phyloP scores from a whole-genome alignment of 2,888 invertebrate genomes.

The Ectemnius continuus region DNA sequence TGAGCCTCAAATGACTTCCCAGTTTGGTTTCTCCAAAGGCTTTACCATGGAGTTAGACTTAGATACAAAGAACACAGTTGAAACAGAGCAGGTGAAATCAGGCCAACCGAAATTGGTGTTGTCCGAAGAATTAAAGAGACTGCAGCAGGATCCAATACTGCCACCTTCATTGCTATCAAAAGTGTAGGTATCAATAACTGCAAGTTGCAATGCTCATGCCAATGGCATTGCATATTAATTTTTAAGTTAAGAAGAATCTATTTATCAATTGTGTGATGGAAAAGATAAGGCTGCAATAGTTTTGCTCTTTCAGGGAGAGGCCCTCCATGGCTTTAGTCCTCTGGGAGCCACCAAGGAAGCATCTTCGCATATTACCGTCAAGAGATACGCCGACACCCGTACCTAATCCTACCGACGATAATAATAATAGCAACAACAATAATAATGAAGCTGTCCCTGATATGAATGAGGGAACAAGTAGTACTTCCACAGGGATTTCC shows the following conservation, averaged over 20 bases:
- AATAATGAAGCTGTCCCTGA: constrained; percentile 66
- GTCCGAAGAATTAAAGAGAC: constrained; percentile 85
- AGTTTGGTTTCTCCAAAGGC: constrained; percentile 22
- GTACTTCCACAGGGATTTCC: constrained; percentile 39
- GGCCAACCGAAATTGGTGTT: constrained; percentile 79
- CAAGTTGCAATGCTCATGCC: background rate
- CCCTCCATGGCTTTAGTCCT: constrained; percentile 89
- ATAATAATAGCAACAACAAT: constrained; percentile 60
- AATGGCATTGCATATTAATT: constrained; percentile 1
- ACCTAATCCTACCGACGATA: constrained; percentile 51
- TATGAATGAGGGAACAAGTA: constrained; percentile 65
- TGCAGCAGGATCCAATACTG: constrained; percentile 83
- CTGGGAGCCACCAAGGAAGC: constrained; percentile 87
- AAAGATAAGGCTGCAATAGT: constrained; percentile 52
- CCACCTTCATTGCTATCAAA: constrained; percentile 83
- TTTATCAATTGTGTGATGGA: background rate
- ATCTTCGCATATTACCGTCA: constrained; percentile 74
- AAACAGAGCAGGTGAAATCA: constrained; percentile 59
- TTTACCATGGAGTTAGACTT: constrained; percentile 54
- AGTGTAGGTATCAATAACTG: constrained; percentile 64
- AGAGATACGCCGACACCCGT: constrained; percentile 61
- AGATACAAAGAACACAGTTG: constrained; percentile 50
- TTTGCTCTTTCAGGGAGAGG: constrained; percentile 80
- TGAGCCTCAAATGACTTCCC: constrained; percentile 27
- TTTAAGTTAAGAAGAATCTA: background rate